These are phyloP conservation scores for Eupithecia insigniata DNA, from an alignment of 2,888 invertebrate species.

Conservation along the genomic window DNA sequence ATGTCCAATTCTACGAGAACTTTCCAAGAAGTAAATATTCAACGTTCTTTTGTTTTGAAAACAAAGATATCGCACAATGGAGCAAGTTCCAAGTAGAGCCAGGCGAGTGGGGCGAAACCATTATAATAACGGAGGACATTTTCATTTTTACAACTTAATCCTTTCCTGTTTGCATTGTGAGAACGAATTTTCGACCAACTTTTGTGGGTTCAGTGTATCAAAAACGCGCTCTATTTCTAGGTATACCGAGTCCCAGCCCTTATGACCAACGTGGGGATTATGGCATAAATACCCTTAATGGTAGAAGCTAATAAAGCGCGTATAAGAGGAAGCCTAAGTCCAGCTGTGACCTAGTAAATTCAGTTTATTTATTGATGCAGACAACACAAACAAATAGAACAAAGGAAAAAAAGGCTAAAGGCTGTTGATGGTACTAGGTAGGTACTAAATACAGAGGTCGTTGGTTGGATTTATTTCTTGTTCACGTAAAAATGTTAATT, in stretches of 20 bases:
- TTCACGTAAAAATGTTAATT: too few relatives aligned
- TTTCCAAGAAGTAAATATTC: slow-evolving; percentile 19
- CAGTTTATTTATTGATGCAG: too few relatives aligned
- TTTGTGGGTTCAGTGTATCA: background rate
- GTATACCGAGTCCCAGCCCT: background rate
- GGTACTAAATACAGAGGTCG: background rate
- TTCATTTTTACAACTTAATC: background rate
- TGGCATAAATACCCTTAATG: background rate
- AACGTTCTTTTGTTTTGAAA: slow-evolving; percentile 31
- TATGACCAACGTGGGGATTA: background rate
- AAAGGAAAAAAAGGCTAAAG: too few relatives aligned
- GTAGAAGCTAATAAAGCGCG: background rate
- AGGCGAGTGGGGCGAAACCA: background rate
- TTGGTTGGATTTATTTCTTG: too few relatives aligned
- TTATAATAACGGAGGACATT: background rate
- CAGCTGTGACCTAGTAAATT: background rate
- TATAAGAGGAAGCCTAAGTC: background rate
- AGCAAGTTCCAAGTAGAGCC: slow-evolving; percentile 12
- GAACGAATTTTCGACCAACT: background rate
- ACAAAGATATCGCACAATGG: slow-evolving; percentile 30
- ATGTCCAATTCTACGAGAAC: background rate
- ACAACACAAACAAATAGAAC: too few relatives aligned
- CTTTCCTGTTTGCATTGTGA: background rate
- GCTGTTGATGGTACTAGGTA: background rate
- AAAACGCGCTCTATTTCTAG: background rate